These are phyloP conservation scores for Motacilla alba DNA, from an alignment of 2,113 vertebrate species.

Conservation along the genomic window DNA sequence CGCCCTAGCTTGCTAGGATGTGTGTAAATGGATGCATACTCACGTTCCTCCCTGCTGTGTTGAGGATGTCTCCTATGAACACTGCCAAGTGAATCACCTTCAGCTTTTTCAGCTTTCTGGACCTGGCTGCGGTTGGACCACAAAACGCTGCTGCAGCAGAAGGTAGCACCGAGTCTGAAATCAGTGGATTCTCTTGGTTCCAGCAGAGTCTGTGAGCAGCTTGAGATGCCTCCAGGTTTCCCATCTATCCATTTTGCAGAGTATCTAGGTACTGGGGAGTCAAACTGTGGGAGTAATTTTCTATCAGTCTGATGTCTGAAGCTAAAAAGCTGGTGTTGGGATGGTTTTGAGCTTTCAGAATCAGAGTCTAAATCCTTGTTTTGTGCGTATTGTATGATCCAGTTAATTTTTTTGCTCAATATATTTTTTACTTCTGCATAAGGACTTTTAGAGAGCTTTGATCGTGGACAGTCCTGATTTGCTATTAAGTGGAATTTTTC, in stretches of 20 bases:
- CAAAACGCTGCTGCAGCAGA: constrained; percentile 61
- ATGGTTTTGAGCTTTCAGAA: constrained; percentile 76
- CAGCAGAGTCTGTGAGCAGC: constrained; percentile 78
- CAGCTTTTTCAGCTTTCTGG: constrained; percentile 64
- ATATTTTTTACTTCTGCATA: constrained; percentile 94
- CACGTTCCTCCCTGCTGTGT: constrained; percentile 85
- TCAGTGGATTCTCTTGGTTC: constrained; percentile 68
- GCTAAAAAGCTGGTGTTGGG: constrained; percentile 80
- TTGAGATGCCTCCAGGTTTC: constrained; percentile 65
- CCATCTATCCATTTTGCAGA: constrained; percentile 82
- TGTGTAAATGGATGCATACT: constrained; percentile 54
- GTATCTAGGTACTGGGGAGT: constrained; percentile 92
- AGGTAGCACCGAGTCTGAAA: constrained; percentile 70
- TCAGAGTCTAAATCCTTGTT: constrained; percentile 86
- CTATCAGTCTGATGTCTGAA: constrained; percentile 83
- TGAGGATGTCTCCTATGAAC: constrained; percentile 34
- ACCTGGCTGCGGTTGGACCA: constrained; percentile 72
- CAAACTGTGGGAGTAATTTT: constrained; percentile 84
- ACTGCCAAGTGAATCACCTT: constrained; percentile 18
- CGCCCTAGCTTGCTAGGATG: not conserved
- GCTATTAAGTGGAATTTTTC: constrained; percentile 97
- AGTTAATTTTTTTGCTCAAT: constrained; percentile 91
- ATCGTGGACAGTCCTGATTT: constrained; percentile 89
- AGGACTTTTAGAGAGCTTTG: constrained; percentile 87
- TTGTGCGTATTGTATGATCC: constrained; percentile 94